Evolutionary conservation across 2,113 vertebrate species (phyloP).

Genomic region (Neofelis nebulosa): DNA sequence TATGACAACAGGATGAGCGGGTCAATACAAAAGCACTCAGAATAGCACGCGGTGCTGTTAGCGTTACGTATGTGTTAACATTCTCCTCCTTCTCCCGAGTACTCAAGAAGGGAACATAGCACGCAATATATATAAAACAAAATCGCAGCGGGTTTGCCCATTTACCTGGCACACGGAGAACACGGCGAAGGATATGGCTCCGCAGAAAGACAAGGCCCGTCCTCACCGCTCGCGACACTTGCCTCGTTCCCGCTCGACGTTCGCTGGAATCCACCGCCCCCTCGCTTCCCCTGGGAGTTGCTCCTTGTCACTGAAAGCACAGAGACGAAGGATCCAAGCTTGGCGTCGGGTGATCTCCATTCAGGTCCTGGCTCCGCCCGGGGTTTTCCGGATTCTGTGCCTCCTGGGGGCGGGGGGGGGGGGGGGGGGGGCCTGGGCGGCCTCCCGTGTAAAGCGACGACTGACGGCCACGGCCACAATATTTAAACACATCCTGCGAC

Average conservation of each 20-base stretch:
- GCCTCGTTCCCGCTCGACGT: not conserved
- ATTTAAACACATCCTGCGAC: slow-evolving; percentile 27
- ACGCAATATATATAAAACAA: not conserved
- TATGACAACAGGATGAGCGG: not conserved
- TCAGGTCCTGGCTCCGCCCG: not conserved
- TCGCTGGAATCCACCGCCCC: not conserved
- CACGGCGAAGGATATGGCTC: not conserved
- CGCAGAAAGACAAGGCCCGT: not conserved
- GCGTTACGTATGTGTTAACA: not conserved
- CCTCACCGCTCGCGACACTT: not conserved
- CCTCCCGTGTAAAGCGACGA: not conserved
- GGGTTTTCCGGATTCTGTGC: not conserved
- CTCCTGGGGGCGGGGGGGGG: not conserved
- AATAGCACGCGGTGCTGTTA: not conserved
- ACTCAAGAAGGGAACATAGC: not conserved
- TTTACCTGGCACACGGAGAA: not conserved
- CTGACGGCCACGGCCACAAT: not conserved
- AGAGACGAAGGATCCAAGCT: not conserved
- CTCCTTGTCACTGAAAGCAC: not conserved
- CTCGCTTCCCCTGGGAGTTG: not conserved
- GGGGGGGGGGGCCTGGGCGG: rapidly evolving
- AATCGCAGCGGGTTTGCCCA: not conserved
- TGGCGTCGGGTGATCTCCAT: not conserved
- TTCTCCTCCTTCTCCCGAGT: not conserved
- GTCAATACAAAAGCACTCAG: not conserved